Evolutionary conservation across 35 echinoderm and acorn worm species (phyloP).

Genomic region (Acanthaster planci): DNA sequence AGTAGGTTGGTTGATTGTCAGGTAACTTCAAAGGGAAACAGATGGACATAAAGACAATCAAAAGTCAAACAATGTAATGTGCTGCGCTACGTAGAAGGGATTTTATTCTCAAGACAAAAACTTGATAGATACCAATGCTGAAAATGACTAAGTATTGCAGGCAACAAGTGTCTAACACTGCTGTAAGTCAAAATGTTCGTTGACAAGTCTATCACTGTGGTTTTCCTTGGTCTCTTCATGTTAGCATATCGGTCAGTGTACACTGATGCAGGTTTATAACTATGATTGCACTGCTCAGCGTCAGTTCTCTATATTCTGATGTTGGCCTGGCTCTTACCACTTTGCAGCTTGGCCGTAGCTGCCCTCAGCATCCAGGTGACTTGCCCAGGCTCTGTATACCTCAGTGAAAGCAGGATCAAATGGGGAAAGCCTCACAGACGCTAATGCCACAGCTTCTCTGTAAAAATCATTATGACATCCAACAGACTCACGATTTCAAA

Average conservation of each 20-base stretch:
- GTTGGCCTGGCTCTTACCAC: constrained; percentile 49
- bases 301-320: not conserved
- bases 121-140: not conserved
- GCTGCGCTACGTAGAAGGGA: too few relatives aligned
- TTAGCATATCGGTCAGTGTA: too few relatives aligned
- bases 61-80: too few relatives aligned
- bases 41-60: too few relatives aligned
- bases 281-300: not conserved
- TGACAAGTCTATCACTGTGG: too few relatives aligned
- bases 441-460: constrained; percentile 75
- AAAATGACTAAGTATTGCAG: not conserved
- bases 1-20: constrained; percentile 62
- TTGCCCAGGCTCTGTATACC: constrained; percentile 71
- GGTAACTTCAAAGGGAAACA: constrained; percentile 52
- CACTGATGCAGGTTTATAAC: too few relatives aligned
- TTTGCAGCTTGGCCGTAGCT: constrained; percentile 76
- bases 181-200: too few relatives aligned
- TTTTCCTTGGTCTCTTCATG: too few relatives aligned
- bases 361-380: constrained; percentile 56
- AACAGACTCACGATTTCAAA: not conserved
- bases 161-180: too few relatives aligned
- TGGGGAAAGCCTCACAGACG: constrained; percentile 59
- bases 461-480: constrained; percentile 10
- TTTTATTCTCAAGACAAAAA: too few relatives aligned
- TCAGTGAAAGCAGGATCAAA: constrained; percentile 69